Evolutionary conservation across 2,797 vertebrate genomes (phyloP).

Genomic region (Prionace glauca): DNA sequence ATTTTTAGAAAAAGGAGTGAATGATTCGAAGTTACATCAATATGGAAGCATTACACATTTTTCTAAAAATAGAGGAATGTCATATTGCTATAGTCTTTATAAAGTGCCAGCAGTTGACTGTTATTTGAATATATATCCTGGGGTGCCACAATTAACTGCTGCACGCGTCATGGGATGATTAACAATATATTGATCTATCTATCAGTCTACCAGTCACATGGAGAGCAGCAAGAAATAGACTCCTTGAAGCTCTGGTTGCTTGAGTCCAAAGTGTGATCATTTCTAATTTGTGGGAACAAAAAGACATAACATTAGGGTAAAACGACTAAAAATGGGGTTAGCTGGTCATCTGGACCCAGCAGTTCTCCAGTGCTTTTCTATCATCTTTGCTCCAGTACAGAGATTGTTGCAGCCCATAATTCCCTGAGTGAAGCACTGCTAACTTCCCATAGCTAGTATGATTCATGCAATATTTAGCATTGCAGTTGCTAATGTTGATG

Average conservation of each 20-base stretch:
- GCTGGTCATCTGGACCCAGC: too few species aligned
- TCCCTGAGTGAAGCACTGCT: neutral
- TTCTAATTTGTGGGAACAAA: neutral
- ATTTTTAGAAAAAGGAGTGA: neutral
- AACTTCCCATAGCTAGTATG: neutral
- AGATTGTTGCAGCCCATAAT: neutral
- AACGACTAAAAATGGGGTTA: neutral
- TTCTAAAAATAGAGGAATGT: neutral
- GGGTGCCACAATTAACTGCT: neutral
- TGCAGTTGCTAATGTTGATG: constrained; percentile 25
- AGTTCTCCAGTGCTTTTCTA: neutral
- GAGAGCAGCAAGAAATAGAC: neutral
- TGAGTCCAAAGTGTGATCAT: neutral
- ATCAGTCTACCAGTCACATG: neutral
- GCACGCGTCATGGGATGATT: neutral
- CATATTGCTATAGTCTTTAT: neutral
- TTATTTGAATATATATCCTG: neutral
- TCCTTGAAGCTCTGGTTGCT: neutral
- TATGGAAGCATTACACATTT: neutral
- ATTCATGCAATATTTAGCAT: constrained; percentile 33
- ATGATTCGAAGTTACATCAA: neutral
- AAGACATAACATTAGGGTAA: neutral
- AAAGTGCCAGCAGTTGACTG: neutral
- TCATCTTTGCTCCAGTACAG: neutral
- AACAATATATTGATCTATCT: neutral